Conservation (phyloP, 2,797 vertebrate species). For the Halcyon chelicuti region DNA sequence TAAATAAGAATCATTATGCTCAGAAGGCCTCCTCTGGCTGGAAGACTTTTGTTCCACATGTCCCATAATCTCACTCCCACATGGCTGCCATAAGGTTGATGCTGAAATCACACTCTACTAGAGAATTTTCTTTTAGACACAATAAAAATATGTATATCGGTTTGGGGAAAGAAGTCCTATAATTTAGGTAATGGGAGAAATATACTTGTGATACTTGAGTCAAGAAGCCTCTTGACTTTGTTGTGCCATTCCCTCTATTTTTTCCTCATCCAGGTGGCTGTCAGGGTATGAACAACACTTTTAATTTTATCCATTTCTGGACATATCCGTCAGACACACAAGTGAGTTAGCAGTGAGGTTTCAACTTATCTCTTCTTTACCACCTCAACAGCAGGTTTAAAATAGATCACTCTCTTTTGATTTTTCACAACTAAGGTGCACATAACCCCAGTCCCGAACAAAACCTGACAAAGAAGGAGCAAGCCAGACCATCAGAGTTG, state of each 20-base stretch:
- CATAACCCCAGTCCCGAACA: conserved; percentile 25
- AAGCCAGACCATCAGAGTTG: background rate
- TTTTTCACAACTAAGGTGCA: conserved; percentile 76
- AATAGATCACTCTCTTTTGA: conserved; percentile 68
- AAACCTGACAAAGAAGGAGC: conserved; percentile 41
- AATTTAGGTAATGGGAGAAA: conserved; percentile 63
- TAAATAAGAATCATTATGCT: conserved; percentile 76
- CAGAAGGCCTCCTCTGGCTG: conserved; percentile 73
- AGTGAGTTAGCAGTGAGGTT: conserved; percentile 60
- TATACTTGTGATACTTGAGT: background rate
- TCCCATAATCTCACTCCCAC: conserved; percentile 68
- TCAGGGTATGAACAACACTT: conserved; percentile 75
- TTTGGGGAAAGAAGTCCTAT: conserved; percentile 12
- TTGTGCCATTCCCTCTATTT: background rate
- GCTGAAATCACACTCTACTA: conserved; percentile 65
- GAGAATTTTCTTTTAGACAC: conserved; percentile 46
- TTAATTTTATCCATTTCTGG: conserved; percentile 73
- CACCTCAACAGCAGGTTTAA: conserved; percentile 77
- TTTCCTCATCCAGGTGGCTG: conserved; percentile 43
- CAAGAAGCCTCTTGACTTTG: conserved; percentile 58
- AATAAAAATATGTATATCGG: conserved; percentile 36
- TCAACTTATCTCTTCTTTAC: conserved; percentile 77
- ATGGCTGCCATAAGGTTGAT: conserved; percentile 62
- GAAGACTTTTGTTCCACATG: conserved; percentile 70
- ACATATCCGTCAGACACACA: conserved; percentile 69